These are phyloP conservation scores for Bolinopsis microptera DNA, from an alignment of 37 sponge, comb jelly and placozoan genomes.

Conservation along the genomic window DNA sequence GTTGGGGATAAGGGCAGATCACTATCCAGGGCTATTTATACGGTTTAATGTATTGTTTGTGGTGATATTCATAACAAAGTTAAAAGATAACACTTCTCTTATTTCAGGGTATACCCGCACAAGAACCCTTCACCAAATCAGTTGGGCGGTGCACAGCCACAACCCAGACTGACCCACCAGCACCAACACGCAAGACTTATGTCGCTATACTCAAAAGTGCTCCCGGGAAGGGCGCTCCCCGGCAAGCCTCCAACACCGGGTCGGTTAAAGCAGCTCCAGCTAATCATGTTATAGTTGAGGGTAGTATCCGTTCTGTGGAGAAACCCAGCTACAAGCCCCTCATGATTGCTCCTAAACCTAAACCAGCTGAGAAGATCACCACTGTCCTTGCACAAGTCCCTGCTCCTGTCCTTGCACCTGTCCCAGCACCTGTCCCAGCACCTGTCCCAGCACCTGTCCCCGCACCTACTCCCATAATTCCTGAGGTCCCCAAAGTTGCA, in stretches of 20 bases:
- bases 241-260: background rate
- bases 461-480: no score
- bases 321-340: background rate
- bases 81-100: no score
- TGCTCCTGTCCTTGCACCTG: background rate
- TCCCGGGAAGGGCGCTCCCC: background rate
- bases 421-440: background rate
- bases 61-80: no score
- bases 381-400: background rate
- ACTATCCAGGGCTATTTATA: no score
- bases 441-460: background rate
- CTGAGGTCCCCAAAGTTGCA: background rate
- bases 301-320: background rate
- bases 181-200: slow-evolving; percentile 18
- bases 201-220: slow-evolving; percentile 50
- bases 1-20: no score
- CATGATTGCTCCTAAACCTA: background rate
- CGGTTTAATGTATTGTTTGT: no score
- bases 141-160: background rate
- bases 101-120: slow-evolving; percentile 61
- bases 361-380: background rate
- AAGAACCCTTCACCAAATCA: slow-evolving; percentile 7
- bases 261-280: background rate
- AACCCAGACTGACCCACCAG: slow-evolving; percentile 27
- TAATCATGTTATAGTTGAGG: background rate